These are phyloP conservation scores for Henricia sp. DNA, from an alignment of 53 echinoderm and acorn worm species.

Conservation along the genomic window DNA sequence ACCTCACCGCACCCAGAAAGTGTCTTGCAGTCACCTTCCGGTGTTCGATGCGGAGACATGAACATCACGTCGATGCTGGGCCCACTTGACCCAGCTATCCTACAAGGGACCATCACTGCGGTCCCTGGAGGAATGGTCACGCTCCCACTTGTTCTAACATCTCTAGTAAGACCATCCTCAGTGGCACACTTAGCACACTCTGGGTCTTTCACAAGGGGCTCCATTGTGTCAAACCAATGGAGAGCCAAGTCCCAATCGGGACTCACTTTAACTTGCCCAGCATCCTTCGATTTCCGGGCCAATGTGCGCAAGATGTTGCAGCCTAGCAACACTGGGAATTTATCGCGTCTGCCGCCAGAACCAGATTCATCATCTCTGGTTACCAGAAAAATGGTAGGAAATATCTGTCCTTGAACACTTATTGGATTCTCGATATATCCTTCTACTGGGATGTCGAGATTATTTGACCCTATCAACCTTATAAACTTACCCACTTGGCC, in stretches of 20 bases:
- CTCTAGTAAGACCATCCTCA: background rate
- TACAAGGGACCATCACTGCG: background rate
- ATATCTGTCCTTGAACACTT: background rate
- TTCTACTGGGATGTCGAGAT: constrained; percentile 14
- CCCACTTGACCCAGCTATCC: background rate
- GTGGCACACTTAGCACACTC: background rate
- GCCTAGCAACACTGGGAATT: constrained; percentile 4
- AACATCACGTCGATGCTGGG: background rate
- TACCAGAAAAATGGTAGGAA: background rate
- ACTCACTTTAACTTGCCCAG: background rate
- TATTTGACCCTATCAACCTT: constrained; percentile 3
- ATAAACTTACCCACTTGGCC: constrained; percentile 1
- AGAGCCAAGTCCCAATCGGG: background rate
- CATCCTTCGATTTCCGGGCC: background rate
- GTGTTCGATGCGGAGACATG: background rate
- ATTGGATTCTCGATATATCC: constrained; percentile 9
- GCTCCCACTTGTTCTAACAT: background rate
- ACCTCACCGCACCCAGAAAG: background rate
- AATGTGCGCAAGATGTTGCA: background rate
- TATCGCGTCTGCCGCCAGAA: constrained; percentile 1
- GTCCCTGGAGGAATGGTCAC: background rate
- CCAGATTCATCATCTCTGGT: background rate
- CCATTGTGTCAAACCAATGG: background rate
- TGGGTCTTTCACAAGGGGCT: background rate
- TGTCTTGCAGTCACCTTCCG: background rate